A percentile compares a stretch with the other conserved stretches of the same genome.
phyloP scores from a whole-genome alignment of 2,888 invertebrate species.

The Volucella inanis region DNA sequence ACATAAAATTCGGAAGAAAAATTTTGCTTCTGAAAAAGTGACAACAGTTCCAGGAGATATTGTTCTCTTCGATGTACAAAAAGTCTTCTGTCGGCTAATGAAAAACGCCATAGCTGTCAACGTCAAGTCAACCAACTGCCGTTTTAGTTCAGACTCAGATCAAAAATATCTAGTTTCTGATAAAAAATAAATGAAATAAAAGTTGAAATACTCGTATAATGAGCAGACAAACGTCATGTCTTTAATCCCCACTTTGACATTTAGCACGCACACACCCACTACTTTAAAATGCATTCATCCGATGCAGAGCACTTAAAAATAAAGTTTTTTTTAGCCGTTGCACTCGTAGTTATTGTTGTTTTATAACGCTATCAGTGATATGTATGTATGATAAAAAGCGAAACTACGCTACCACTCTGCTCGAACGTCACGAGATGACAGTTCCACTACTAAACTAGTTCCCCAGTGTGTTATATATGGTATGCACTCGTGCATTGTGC shows the following conservation, averaged over 20 bases:
- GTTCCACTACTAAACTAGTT: constrained; percentile 70
- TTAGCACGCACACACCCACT: not conserved
- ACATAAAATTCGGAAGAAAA: no score
- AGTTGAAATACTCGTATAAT: not conserved
- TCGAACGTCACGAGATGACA: constrained; percentile 63
- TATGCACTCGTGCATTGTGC: not conserved
- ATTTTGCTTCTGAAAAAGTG: no score
- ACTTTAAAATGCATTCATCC: not conserved
- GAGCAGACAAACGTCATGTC: not conserved
- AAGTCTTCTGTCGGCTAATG: no score
- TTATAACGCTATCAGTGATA: constrained; percentile 38
- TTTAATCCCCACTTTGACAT: not conserved
- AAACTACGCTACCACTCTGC: constrained; percentile 37
- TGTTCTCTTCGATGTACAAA: no score
- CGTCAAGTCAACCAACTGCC: constrained; percentile 3
- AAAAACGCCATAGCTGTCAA: constrained; percentile 1
- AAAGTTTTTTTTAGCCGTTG: not conserved
- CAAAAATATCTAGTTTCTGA: constrained; percentile 12
- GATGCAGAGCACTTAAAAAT: constrained; percentile 11
- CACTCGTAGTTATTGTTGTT: not conserved
- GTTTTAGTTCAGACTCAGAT: constrained; percentile 9
- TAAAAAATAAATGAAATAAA: constrained; percentile 4
- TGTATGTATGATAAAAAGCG: constrained; percentile 40
- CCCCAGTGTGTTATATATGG: constrained; percentile 47
- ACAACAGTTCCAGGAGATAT: no score